Base-by-base conservation (phyloP, 2,888 invertebrate species). In the Ditylenchus weischeri region DNA sequence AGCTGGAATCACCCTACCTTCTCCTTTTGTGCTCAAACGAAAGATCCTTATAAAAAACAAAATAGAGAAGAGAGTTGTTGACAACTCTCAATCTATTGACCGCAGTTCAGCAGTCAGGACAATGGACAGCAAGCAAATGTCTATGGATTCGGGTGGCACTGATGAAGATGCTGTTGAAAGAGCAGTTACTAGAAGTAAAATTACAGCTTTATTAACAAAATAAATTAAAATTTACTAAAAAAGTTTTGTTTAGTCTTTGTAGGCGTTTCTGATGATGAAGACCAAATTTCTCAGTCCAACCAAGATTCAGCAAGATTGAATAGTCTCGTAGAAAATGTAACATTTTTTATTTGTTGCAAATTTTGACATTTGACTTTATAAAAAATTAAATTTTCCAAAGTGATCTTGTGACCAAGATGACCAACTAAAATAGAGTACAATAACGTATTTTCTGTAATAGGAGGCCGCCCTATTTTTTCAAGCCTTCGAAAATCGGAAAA, bases 1-100 rank as follows among this genome's bases (percentile, higher is more conserved):
- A 66, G 71, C 75, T 19, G 75, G 75, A 21, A 69, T 76, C 21
- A 65, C 59, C 43, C 64, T 75, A 23, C 75, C 75, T 5, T 75
- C 75, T 15, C 75, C 75, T 13, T 64, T 75, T 51, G 57, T 76
- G 18, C 66, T 75, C 7, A 62, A 65, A 51, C 57, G 72, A 23
- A 75, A 76, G 63, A 75, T 75, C 61, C 58, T 75, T 18, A 74
- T 74, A 43, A 74, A 74, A 63, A 74, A 74, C 68, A 74, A 74
- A 38, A 64, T 76, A 10, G 76, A 74, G 64, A 72, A 72, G 60
- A 69, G 67, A 47, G 43, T 38, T 36, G 68, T 66, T 47, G 38
- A 36, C 38, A 51, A 43, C 29, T 49, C 62, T 13, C 64, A 64
- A 62, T 64, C 64, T 11, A 64, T 19, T 19, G 43, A 65, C 47